Evolutionary conservation across 2,888 invertebrate species (phyloP).

Genomic region (Heliconius ethilla): DNA sequence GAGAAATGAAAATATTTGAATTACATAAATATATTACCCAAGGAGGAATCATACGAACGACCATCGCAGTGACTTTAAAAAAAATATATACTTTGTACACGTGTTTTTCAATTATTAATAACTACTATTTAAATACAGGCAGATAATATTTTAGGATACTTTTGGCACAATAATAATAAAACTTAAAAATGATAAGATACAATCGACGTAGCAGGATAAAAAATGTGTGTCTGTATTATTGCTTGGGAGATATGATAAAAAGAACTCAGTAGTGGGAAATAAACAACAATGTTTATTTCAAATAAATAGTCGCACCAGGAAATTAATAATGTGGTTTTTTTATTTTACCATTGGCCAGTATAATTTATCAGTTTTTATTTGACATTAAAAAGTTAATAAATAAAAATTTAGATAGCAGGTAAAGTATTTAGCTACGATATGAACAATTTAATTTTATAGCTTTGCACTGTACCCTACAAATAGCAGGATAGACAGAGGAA

Average conservation of each 20-base stretch:
- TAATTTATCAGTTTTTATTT: too few species aligned
- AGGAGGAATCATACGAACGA: not conserved
- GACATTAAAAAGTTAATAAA: not conserved
- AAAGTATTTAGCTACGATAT: not conserved
- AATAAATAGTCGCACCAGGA: not conserved
- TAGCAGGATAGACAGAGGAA: too few species aligned
- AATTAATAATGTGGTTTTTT: not conserved
- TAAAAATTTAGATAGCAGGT: not conserved
- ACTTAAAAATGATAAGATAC: not conserved
- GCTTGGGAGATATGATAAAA: slow-evolving; percentile 8
- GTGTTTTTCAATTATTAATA: not conserved
- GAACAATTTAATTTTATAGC: not conserved
- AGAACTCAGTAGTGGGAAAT: not conserved
- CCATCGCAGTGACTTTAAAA: too few species aligned
- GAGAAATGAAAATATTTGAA: not conserved
- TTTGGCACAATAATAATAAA: not conserved
- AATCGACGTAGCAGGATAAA: not conserved
- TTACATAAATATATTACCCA: not conserved
- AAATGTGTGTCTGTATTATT: not conserved
- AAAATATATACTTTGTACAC: too few species aligned
- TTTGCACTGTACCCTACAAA: too few species aligned
- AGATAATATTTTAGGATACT: not conserved
- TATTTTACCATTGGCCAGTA: not conserved
- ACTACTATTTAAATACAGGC: not conserved
- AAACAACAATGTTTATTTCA: not conserved